Percentiles rank a stretch among this genome's conserved stretches.
Evolutionary conservation across 2,797 vertebrate genomes (phyloP).

Genomic region (Limnodromus scolopaceus): DNA sequence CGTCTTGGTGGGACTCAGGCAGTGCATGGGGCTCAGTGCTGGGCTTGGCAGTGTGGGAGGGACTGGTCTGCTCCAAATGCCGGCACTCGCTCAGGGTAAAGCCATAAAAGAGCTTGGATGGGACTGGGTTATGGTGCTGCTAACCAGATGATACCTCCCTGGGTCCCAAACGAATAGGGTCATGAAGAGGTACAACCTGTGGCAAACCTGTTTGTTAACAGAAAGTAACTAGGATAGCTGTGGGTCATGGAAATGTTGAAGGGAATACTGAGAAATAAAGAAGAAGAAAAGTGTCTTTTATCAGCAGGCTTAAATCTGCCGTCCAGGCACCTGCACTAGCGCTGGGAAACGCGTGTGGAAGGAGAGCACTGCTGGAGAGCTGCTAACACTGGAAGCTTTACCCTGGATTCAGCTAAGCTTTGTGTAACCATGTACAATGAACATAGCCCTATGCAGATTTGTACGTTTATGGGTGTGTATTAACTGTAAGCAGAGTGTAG

Average conservation of each 20-base stretch:
- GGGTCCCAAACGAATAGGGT: not conserved
- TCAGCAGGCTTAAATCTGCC: not conserved
- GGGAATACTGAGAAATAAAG: not conserved
- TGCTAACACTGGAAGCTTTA: not conserved
- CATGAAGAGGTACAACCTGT: not conserved
- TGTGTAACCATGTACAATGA: not conserved
- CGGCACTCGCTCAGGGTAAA: not conserved
- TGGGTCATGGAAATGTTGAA: not conserved
- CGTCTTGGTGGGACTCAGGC: rapidly evolving
- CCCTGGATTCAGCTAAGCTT: not conserved
- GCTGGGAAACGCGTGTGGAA: rapidly evolving
- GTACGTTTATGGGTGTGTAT: not conserved
- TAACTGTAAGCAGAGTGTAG: not conserved
- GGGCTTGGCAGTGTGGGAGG: not conserved
- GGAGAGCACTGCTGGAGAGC: not conserved
- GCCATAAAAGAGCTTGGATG: not conserved
- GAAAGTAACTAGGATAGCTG: not conserved
- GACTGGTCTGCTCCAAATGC: not conserved
- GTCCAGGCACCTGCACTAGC: not conserved
- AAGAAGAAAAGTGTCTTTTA: not conserved
- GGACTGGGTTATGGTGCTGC: not conserved
- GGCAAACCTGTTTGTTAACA: not conserved
- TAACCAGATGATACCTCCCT: not conserved
- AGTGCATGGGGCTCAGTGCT: rapidly evolving
- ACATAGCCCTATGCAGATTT: not conserved